Conservation (phyloP, 2,113 vertebrate species). For the Benitochromis conjunctus region DNA sequence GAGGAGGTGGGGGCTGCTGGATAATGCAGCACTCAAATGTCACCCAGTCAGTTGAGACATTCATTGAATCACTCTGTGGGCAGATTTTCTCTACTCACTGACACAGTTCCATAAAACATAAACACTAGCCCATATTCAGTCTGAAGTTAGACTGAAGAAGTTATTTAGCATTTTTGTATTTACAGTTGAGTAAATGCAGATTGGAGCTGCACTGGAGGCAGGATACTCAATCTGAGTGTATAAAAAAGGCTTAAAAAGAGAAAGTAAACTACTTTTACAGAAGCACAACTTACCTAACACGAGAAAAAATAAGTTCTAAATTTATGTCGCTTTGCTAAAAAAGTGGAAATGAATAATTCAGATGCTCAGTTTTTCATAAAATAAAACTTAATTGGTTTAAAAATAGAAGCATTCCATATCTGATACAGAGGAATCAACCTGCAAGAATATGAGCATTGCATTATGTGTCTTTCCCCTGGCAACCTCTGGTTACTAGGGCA, state of each 20-base stretch:
- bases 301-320: neutral
- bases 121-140: neutral
- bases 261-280: neutral
- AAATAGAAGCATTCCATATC: neutral
- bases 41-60: conserved; percentile 31
- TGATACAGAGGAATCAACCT: neutral
- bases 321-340: neutral
- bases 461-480: neutral
- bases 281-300: neutral
- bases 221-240: neutral
- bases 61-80: conserved; percentile 21
- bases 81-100: neutral
- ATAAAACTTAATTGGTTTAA: neutral
- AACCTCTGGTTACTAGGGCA: neutral
- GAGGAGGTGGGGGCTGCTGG: conserved; percentile 23
- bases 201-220: neutral
- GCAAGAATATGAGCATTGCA: neutral
- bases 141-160: neutral
- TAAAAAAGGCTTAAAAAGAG: neutral
- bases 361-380: neutral
- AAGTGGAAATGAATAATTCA: neutral
- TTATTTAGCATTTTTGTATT: neutral
- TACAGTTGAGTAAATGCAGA: neutral
- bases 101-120: neutral
- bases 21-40: conserved; percentile 33